Conservation (phyloP, 2,888 invertebrate genomes). For the Callosobruchus maculatus region DNA sequence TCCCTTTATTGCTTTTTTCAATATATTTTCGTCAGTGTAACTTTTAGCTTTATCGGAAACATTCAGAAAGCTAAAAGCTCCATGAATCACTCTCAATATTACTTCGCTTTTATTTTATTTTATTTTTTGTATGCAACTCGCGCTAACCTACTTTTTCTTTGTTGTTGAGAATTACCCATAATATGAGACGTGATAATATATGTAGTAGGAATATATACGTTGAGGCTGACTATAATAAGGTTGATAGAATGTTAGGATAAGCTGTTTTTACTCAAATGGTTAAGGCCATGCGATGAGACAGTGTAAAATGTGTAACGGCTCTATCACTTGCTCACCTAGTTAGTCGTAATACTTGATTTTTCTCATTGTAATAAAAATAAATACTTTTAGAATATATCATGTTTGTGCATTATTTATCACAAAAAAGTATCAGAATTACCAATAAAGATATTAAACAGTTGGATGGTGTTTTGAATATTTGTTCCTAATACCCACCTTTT, state of each 20-base stretch:
- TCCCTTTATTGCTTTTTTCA: too few relatives aligned
- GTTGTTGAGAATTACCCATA: too few relatives aligned
- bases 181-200: conserved; percentile 27
- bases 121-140: too few relatives aligned
- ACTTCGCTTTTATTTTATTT: too few relatives aligned
- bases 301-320: conserved; percentile 22
- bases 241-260: conserved; percentile 23
- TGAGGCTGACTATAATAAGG: conserved; percentile 38
- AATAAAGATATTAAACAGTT: conserved; percentile 7
- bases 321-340: conserved; percentile 30
- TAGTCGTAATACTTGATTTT: conserved; percentile 16
- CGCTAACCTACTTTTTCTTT: too few relatives aligned
- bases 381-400: conserved; percentile 16
- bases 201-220: conserved; percentile 33
- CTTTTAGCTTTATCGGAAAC: too few relatives aligned
- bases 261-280: conserved; percentile 28
- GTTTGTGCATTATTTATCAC: conserved; percentile 11
- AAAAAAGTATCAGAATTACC: conserved; percentile 10
- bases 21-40: too few relatives aligned
- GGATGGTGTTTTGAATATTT: neutral
- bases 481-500: too few relatives aligned
- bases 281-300: conserved; percentile 13
- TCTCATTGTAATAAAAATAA: conserved; percentile 18
- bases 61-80: too few relatives aligned
- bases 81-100: too few relatives aligned